Percentiles rank a stretch among this genome's conserved stretches.
These are phyloP conservation scores for Chitala chitala DNA, from an alignment of 2,113 vertebrate species.

Conservation along the genomic window DNA sequence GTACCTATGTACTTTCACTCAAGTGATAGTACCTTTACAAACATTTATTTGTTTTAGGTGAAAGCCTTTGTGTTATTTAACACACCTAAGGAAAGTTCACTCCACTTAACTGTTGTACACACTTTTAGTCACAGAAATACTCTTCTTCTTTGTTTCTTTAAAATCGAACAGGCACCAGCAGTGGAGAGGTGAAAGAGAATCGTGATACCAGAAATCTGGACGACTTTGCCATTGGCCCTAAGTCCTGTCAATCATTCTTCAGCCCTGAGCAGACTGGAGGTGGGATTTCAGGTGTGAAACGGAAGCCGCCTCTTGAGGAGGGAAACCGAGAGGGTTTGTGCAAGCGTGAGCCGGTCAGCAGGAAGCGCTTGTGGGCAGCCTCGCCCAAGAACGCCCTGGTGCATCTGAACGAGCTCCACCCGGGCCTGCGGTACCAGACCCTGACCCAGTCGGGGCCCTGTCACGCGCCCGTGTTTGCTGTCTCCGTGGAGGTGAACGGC, in stretches of 20 bases:
- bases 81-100: too few relatives aligned
- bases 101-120: too few relatives aligned
- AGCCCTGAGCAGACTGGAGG: constrained; percentile 49
- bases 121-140: too few relatives aligned
- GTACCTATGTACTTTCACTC: neutral
- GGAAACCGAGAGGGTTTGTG: constrained; percentile 60
- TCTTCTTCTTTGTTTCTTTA: constrained; percentile 1
- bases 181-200: constrained; percentile 75
- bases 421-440: constrained; percentile 77
- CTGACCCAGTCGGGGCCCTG: constrained; percentile 78
- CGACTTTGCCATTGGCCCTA: constrained; percentile 47
- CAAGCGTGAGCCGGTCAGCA: constrained; percentile 63
- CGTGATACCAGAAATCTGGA: constrained; percentile 68
- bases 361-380: constrained; percentile 70
- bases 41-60: neutral
- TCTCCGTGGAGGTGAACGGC: constrained; percentile 83
- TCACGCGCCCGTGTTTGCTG: constrained; percentile 79
- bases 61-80: neutral
- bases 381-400: constrained; percentile 83
- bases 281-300: constrained; percentile 53
- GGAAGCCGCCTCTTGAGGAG: constrained; percentile 72
- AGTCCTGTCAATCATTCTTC: constrained; percentile 23
- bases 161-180: constrained; percentile 65
- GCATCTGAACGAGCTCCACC: constrained; percentile 83
- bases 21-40: neutral